Percentiles rank a stretch among this genome's conserved stretches.
Evolutionary conservation across 2,113 vertebrate genomes (phyloP).

Genomic region (Corvus cornix): DNA sequence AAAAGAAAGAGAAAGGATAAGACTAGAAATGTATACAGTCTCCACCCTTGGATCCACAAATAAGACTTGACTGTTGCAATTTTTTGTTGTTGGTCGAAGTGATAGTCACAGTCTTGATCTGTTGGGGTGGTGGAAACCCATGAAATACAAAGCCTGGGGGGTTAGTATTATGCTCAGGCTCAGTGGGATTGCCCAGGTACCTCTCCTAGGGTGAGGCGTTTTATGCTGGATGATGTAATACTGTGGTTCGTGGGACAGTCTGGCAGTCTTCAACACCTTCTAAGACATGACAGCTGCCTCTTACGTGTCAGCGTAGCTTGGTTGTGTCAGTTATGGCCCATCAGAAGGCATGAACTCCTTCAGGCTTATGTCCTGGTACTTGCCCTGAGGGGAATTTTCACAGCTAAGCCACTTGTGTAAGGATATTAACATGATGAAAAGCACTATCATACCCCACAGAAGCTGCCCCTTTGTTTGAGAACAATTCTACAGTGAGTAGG

Average conservation of each 20-base stretch:
- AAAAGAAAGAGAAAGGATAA: background rate
- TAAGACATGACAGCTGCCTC: background rate
- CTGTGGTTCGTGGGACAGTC: no score
- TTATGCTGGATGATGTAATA: background rate
- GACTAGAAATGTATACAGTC: background rate
- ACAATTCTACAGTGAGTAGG: background rate
- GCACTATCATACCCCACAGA: background rate
- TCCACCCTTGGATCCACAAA: background rate
- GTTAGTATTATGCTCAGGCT: background rate
- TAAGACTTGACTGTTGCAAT: background rate
- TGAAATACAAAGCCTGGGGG: background rate
- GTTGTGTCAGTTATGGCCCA: background rate
- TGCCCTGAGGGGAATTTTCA: background rate
- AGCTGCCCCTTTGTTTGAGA: background rate
- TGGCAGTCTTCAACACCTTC: background rate
- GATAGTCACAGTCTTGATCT: no score
- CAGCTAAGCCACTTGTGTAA: background rate
- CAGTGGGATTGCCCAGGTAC: background rate
- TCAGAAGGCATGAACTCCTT: background rate
- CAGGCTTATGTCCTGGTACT: background rate
- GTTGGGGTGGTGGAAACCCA: background rate
- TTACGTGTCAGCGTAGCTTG: rapidly evolving
- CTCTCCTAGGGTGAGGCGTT: background rate
- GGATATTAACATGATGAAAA: background rate
- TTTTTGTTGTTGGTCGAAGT: background rate